phyloP scores from a whole-genome alignment of 1,140 invertebrate species.

The Heterodera carotae region DNA sequence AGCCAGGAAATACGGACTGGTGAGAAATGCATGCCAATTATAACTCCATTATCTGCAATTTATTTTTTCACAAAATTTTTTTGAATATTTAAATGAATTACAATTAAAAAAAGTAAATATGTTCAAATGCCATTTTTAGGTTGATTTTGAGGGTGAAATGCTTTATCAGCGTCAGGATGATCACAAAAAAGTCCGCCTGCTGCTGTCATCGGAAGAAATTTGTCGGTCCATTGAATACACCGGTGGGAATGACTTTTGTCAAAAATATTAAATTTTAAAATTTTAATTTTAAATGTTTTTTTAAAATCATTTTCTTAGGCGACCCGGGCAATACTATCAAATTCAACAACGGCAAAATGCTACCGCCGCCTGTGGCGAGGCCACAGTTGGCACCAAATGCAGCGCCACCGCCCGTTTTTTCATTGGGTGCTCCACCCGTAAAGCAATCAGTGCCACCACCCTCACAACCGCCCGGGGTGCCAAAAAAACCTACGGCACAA shows the following conservation, averaged over 20 bases:
- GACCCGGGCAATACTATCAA: neutral
- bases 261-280: neutral
- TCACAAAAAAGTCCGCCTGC: constrained; percentile 41
- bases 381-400: neutral
- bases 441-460: too few species aligned
- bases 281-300: neutral
- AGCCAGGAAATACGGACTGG: constrained; percentile 39
- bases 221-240: constrained; percentile 35
- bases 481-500: neutral
- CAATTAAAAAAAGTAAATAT: too few species aligned
- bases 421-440: neutral
- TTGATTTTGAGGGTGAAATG: constrained; percentile 41
- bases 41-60: neutral
- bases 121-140: too few species aligned
- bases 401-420: neutral
- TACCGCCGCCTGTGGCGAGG: neutral
- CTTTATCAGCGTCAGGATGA: constrained; percentile 50
- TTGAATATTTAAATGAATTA: too few species aligned
- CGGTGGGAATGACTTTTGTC: constrained; percentile 32
- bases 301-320: neutral
- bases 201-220: constrained; percentile 47
- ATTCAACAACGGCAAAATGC: neutral
- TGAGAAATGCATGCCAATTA: neutral
- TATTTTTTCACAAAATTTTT: neutral
- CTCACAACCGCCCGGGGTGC: too few species aligned